Evolutionary conservation across 2,113 vertebrate species (phyloP).

Genomic region (Ameiurus melas): DNA sequence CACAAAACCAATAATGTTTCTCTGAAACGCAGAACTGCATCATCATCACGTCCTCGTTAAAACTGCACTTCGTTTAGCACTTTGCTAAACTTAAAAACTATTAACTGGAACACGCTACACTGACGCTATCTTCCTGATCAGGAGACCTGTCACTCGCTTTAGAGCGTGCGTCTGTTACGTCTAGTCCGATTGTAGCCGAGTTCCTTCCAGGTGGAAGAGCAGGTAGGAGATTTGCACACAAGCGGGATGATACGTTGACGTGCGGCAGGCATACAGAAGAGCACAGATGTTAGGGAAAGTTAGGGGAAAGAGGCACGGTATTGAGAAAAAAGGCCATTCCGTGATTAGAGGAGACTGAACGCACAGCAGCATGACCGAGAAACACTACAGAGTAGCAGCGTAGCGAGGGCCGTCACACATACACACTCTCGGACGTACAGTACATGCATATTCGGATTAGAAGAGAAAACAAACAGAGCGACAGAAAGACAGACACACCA

Average conservation of each 20-base stretch:
- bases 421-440: background rate
- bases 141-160: background rate
- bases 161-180: background rate
- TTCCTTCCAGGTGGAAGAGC: background rate
- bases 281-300: background rate
- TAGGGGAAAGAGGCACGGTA: constrained; percentile 69
- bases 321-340: constrained; percentile 73
- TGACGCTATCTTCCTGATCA: background rate
- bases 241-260: constrained; percentile 10
- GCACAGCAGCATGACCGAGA: constrained; percentile 36
- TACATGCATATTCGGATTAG: constrained; percentile 6
- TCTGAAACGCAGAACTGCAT: background rate
- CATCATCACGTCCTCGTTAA: background rate
- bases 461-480: background rate
- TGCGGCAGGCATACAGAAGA: constrained; percentile 25
- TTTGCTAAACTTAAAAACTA: background rate
- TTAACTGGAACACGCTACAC: background rate
- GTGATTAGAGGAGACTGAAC: constrained; percentile 57
- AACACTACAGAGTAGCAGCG: constrained; percentile 22
- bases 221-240: background rate
- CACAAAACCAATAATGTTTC: background rate
- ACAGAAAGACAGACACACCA: background rate
- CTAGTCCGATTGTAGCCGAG: background rate
- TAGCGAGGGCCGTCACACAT: background rate
- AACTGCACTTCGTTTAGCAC: background rate